A percentile compares a stretch with the other conserved stretches of the same genome.
Evolutionary conservation across 2,888 invertebrate genomes (phyloP).

Genomic region (Nematopogon swammerdamellus): DNA sequence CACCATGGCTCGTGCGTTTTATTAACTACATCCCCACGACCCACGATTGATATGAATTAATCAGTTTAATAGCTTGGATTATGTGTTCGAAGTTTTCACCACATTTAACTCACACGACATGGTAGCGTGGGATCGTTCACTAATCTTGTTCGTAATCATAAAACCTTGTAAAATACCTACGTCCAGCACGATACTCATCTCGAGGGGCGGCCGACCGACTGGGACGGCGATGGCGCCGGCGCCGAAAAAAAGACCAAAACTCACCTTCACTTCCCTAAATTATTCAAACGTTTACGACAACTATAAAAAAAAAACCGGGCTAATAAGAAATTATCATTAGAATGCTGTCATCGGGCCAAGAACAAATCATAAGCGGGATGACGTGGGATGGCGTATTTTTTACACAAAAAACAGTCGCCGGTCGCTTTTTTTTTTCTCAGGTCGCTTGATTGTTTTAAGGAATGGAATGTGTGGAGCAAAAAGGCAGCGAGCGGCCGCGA

Average conservation of each 20-base stretch:
- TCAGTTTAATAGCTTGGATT: too few species aligned
- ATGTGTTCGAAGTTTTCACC: too few species aligned
- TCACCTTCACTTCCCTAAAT: constrained; percentile 52
- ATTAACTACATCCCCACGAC: too few species aligned
- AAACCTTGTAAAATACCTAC: not conserved
- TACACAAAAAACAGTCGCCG: constrained; percentile 40
- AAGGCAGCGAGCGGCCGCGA: constrained; percentile 12
- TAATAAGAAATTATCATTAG: constrained; percentile 57
- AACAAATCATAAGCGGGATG: constrained; percentile 31
- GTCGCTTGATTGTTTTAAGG: constrained; percentile 39
- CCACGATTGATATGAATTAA: too few species aligned
- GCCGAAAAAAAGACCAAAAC: constrained; percentile 56
- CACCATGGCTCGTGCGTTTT: too few species aligned
- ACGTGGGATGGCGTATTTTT: constrained; percentile 36
- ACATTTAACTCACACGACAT: too few species aligned
- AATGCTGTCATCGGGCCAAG: constrained; percentile 38
- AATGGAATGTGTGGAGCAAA: constrained; percentile 21
- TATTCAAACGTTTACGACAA: constrained; percentile 54
- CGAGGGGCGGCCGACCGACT: not conserved
- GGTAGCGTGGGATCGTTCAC: not conserved
- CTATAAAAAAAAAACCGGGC: constrained; percentile 51
- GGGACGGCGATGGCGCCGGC: constrained; percentile 32
- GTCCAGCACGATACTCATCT: not conserved
- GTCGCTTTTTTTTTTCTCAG: constrained; percentile 31
- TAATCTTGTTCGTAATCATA: not conserved